Evolutionary conservation across 2,888 invertebrate genomes (phyloP).

Genomic region (Drosophila seclusa): DNA sequence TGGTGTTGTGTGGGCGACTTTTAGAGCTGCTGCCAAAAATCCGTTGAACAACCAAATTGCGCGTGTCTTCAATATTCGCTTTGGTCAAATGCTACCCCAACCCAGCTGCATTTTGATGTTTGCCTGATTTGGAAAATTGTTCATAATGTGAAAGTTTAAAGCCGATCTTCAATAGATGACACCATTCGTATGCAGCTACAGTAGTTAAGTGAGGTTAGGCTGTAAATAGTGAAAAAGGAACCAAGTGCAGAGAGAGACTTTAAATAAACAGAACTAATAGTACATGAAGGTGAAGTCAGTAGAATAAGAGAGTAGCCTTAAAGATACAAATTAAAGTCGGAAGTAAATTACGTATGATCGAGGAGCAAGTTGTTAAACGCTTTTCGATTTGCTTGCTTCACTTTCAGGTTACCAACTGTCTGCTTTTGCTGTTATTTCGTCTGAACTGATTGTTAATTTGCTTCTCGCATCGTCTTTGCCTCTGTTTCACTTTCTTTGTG

Average conservation of each 20-base stretch:
- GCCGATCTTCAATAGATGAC: conserved; percentile 18
- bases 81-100: conserved; percentile 10
- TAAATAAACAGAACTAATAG: neutral
- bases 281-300: neutral
- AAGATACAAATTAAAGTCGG: no score
- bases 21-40: conserved; percentile 34
- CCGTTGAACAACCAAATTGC: conserved; percentile 40
- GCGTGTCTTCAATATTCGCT: conserved; percentile 39
- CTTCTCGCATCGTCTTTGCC: neutral
- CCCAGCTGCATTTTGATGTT: neutral
- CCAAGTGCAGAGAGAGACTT: neutral
- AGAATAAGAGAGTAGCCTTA: no score
- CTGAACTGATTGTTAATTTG: neutral
- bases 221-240: neutral
- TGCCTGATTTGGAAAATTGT: conserved; percentile 36
- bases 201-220: neutral
- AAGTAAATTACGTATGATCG: neutral
- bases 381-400: neutral
- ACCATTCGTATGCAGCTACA: conserved; percentile 3
- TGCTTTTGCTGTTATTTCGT: neutral
- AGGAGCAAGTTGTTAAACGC: neutral
- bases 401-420: neutral
- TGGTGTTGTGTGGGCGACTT: conserved; percentile 31
- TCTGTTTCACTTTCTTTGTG: neutral
- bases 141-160: conserved; percentile 14